These are phyloP conservation scores for Pristiophorus japonicus DNA, from an alignment of 2,113 vertebrate genomes.

Conservation along the genomic window DNA sequence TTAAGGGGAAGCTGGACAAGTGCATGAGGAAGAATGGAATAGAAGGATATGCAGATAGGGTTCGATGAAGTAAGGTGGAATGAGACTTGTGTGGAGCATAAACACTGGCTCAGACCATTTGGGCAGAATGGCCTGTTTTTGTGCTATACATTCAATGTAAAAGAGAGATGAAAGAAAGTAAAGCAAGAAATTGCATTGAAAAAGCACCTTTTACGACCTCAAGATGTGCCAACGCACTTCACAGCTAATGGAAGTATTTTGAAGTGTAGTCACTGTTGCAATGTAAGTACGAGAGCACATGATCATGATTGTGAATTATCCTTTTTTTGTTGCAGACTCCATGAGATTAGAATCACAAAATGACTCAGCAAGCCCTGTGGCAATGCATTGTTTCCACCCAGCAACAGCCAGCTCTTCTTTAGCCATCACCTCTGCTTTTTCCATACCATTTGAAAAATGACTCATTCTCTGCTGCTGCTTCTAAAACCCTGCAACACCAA, in stretches of 20 bases:
- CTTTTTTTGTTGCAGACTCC: neutral
- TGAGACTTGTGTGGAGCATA: too few species aligned
- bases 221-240: neutral
- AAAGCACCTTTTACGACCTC: neutral
- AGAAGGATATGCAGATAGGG: too few species aligned
- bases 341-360: neutral
- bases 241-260: neutral
- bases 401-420: neutral
- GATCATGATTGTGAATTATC: neutral
- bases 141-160: neutral
- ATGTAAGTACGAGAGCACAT: neutral
- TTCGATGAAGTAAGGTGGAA: too few species aligned
- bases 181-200: neutral
- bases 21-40: too few species aligned
- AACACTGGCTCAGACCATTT: too few species aligned
- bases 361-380: neutral
- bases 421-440: neutral
- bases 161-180: neutral
- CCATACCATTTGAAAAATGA: neutral
- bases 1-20: too few species aligned
- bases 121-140: too few species aligned
- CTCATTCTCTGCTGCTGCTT: neutral
- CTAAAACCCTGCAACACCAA: neutral
- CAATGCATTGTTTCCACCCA: neutral
- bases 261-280: neutral